A percentile compares a stretch with the other conserved stretches of the same genome.
phyloP scores from a whole-genome alignment of 2,113 vertebrate genomes.

The Nipponia nippon region DNA sequence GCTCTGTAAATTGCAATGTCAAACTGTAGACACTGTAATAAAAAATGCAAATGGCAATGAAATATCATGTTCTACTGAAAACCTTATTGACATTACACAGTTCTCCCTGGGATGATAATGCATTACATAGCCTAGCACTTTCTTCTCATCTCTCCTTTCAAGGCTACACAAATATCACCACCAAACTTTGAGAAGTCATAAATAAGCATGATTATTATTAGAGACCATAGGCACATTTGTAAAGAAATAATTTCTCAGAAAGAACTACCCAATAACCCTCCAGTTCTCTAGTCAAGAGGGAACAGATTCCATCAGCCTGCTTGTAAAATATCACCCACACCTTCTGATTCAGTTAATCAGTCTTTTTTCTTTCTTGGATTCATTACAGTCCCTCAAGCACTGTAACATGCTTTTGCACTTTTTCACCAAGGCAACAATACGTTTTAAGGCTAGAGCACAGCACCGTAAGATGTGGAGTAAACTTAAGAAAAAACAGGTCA shows the following conservation, averaged over 20 bases:
- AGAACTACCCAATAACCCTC: neutral
- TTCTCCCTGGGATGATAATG: neutral
- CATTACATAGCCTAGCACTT: neutral
- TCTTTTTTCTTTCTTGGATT: neutral
- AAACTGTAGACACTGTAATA: neutral
- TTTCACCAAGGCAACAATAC: conserved; percentile 49
- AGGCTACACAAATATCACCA: neutral
- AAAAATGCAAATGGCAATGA: neutral
- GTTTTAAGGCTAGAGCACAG: neutral
- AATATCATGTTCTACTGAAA: neutral
- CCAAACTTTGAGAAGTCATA: neutral
- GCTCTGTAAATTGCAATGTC: neutral
- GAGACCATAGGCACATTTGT: neutral
- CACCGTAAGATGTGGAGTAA: neutral
- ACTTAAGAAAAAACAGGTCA: conserved; percentile 29
- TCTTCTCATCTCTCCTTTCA: neutral
- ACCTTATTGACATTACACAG: neutral
- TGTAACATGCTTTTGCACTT: conserved; percentile 44
- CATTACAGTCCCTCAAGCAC: conserved; percentile 9
- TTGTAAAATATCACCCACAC: neutral
- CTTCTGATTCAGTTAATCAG: conserved; percentile 40
- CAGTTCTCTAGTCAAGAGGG: neutral
- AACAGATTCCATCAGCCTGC: neutral
- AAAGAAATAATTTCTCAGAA: neutral
- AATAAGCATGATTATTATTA: neutral